phyloP scores from a whole-genome alignment of 2,888 invertebrate genomes.

The Philopedon plagiatum region DNA sequence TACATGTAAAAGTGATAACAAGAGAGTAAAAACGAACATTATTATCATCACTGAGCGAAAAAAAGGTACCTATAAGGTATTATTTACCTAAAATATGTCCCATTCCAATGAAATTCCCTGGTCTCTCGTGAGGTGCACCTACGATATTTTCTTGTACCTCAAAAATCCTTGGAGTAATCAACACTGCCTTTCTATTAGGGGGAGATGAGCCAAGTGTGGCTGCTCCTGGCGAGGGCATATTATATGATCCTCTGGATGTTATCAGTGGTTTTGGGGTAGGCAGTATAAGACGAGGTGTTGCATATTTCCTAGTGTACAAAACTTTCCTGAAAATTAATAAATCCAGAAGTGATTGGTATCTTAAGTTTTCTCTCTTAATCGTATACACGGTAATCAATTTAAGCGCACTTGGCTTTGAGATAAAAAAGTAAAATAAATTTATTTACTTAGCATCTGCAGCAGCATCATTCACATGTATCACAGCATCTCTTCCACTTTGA shows the following conservation, averaged over 20 bases:
- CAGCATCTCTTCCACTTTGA: conserved; percentile 63
- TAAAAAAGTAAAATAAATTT: conserved; percentile 22
- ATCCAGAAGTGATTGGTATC: too few relatives aligned
- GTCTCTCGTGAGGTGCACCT: conserved; percentile 32
- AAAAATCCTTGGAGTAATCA: conserved; percentile 56
- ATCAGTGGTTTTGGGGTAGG: conserved; percentile 50
- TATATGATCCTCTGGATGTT: neutral
- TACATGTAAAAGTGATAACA: neutral
- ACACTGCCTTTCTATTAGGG: conserved; percentile 44
- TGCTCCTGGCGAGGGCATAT: conserved; percentile 18
- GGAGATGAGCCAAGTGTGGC: conserved; percentile 23
- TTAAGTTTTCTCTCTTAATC: too few relatives aligned
- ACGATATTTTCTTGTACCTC: conserved; percentile 49
- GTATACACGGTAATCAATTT: too few relatives aligned
- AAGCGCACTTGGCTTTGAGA: too few relatives aligned
- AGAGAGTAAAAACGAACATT: neutral
- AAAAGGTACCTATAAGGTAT: too few relatives aligned
- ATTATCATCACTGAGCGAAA: too few relatives aligned
- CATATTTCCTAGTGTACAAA: conserved; percentile 54
- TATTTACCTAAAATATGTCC: conserved; percentile 57
- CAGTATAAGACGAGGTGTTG: conserved; percentile 59
- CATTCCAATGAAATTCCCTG: conserved; percentile 59
- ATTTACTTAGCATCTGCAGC: conserved; percentile 63
- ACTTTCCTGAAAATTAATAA: conserved; percentile 42
- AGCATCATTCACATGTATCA: conserved; percentile 62